Evolutionary conservation across 2,797 vertebrate genomes (phyloP).

Genomic region (Cuculus canorus): DNA sequence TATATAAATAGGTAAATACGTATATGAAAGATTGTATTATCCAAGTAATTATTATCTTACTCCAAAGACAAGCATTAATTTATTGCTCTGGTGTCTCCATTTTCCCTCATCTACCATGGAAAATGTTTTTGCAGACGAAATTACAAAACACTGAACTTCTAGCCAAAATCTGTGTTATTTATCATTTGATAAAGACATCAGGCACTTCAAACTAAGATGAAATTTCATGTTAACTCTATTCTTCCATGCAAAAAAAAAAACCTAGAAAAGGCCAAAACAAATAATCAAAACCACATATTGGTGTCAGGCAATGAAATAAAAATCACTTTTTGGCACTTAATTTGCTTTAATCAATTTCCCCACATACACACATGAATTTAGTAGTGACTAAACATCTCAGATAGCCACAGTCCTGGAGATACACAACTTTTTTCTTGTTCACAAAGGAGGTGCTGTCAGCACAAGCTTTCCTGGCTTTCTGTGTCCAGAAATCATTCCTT

Average conservation of each 20-base stretch:
- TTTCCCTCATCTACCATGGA: background rate
- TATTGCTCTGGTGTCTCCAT: background rate
- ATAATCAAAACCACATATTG: background rate
- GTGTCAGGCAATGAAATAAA: background rate
- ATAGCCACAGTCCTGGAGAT: background rate
- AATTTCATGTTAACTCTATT: constrained; percentile 9
- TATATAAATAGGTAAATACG: no score
- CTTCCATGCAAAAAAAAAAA: background rate
- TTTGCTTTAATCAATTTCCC: background rate
- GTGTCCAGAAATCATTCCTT: background rate
- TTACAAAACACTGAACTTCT: background rate
- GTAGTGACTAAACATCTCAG: background rate
- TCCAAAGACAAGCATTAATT: background rate
- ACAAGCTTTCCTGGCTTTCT: background rate
- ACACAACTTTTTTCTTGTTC: background rate
- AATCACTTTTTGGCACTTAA: background rate
- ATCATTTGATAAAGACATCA: background rate
- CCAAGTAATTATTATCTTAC: background rate
- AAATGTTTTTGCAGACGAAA: constrained; percentile 28
- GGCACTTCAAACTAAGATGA: background rate
- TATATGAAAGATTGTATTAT: background rate
- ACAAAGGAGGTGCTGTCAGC: background rate
- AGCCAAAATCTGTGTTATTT: background rate
- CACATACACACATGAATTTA: background rate
- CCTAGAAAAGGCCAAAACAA: background rate